A percentile compares a stretch with the other conserved stretches of the same genome.
Conservation (phyloP, 2,888 invertebrate genomes). For the Oxystoma pomonae region DNA sequence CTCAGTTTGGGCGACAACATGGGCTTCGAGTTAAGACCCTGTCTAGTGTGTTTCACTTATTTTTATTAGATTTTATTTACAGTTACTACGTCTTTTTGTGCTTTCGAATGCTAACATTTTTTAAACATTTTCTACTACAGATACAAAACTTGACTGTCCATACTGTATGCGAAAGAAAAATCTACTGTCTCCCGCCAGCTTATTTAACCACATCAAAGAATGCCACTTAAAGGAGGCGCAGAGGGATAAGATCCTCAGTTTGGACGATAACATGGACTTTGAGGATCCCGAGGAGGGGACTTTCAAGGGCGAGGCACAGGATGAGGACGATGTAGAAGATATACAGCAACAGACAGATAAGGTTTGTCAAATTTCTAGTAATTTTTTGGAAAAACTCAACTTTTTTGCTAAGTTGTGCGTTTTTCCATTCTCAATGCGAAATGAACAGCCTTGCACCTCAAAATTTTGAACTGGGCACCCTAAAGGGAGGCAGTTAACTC, state of each 20-base stretch:
- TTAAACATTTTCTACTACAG: not conserved
- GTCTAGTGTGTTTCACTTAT: too few relatives aligned
- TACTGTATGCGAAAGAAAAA: constrained; percentile 64
- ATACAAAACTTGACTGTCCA: constrained; percentile 52
- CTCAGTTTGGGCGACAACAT: not conserved
- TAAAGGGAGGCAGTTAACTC: too few relatives aligned
- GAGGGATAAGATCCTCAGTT: constrained; percentile 60
- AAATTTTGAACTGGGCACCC: too few relatives aligned
- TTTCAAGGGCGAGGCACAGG: constrained; percentile 31
- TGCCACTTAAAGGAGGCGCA: constrained; percentile 62
- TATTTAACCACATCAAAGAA: constrained; percentile 67
- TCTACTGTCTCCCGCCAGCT: constrained; percentile 63
- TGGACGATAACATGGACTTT: constrained; percentile 53
- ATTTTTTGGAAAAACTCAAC: not conserved
- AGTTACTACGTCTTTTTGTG: too few relatives aligned
- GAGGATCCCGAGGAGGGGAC: constrained; percentile 46
- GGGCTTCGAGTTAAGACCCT: too few relatives aligned
- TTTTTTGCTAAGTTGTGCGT: too few relatives aligned
- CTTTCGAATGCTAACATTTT: too few relatives aligned
- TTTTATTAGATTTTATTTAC: too few relatives aligned
- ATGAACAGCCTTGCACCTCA: too few relatives aligned
- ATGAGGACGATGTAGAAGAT: constrained; percentile 35
- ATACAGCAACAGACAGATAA: constrained; percentile 37
- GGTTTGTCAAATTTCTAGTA: constrained; percentile 43
- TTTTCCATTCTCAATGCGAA: too few relatives aligned